Base-by-base conservation (phyloP, 2,888 invertebrate species). In the Amphipoea oculea region DNA sequence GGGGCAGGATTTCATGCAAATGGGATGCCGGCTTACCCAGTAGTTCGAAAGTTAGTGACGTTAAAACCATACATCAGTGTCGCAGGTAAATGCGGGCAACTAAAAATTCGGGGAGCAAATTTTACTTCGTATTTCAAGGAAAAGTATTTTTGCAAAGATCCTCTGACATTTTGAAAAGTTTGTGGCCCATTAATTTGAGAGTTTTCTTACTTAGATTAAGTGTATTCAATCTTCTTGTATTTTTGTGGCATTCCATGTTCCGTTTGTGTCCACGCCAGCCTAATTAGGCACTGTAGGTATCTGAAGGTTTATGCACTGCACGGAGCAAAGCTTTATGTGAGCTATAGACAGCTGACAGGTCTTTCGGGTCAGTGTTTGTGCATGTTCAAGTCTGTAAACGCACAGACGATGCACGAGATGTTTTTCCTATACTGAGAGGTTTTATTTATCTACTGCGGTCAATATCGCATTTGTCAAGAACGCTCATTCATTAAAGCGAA, bases 51-150 rank as follows among this genome's bases (percentile, higher is more conserved):
- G 75, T 88, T 79, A 67, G 82, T 68, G 82, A 84, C 76, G 80
- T 75, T 76, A 76, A 78, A 76, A 75, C 73, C 71, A 83, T 89
- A 88, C 81, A 84, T 89, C 89, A 86, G 78, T 83, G 89, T 88
- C 89, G 48, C 81, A 84, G 88, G 76, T 86, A 84, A 79, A 89
- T 70, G 75, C 67, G 72, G 72, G 48, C 65, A 86, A 79, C 70
- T 73, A 71, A 76, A 48, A 57, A 76, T 77, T 71, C 29, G 5
- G 4, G 29, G 36, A 62, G 77, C 51, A 73, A 86, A 73, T 72
- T 78, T 86, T 78, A 36, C 73, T 67, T 42, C 45, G 36, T 63
- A 12, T 70, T 71, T 63, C 3, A 51, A 65, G 63, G 45, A 54
- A 42, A 60, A 66, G 66, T 67, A 42, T 72, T 82, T 78, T 42